phyloP scores from a whole-genome alignment of 2,888 invertebrate genomes.

The Sicus ferrugineus region DNA sequence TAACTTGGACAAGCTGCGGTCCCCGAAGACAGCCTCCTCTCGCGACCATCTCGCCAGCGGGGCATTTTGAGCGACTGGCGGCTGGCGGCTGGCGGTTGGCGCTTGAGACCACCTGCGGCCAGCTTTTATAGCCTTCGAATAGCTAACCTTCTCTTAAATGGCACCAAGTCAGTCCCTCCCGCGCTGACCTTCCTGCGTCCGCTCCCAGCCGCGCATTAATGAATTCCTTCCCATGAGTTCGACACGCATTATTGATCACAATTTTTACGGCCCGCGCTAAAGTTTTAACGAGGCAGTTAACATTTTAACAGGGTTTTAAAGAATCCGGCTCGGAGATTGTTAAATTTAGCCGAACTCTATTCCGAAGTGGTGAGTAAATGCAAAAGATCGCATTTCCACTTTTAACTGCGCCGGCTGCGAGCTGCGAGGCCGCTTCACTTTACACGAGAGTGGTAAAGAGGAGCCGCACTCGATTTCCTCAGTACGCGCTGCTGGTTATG shows the following conservation, averaged over 20 bases:
- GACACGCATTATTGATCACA: not conserved
- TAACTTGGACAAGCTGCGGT: too few species aligned
- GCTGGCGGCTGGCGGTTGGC: not conserved
- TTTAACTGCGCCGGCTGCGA: too few species aligned
- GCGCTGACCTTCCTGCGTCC: not conserved
- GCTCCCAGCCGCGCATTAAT: not conserved
- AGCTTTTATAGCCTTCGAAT: constrained; percentile 10
- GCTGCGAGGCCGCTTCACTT: too few species aligned
- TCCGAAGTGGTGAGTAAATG: too few species aligned
- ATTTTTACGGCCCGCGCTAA: not conserved
- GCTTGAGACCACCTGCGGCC: not conserved
- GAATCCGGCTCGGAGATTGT: too few species aligned
- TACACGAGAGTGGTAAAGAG: too few species aligned
- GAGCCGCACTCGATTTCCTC: too few species aligned
- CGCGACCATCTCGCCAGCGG: too few species aligned
- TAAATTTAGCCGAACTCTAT: too few species aligned
- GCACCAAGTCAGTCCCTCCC: not conserved
- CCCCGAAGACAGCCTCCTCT: too few species aligned
- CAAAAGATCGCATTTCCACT: too few species aligned
- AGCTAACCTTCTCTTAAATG: constrained; percentile 4
- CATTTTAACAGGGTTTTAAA: not conserved
- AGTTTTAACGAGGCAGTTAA: constrained; percentile 18
- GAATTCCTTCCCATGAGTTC: not conserved
- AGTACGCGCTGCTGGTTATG: too few species aligned
- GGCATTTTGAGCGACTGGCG: not conserved